A percentile compares a stretch with the other conserved stretches of the same genome.
Evolutionary conservation across 2,113 vertebrate genomes (phyloP).

Genomic region (Hyla sarda): DNA sequence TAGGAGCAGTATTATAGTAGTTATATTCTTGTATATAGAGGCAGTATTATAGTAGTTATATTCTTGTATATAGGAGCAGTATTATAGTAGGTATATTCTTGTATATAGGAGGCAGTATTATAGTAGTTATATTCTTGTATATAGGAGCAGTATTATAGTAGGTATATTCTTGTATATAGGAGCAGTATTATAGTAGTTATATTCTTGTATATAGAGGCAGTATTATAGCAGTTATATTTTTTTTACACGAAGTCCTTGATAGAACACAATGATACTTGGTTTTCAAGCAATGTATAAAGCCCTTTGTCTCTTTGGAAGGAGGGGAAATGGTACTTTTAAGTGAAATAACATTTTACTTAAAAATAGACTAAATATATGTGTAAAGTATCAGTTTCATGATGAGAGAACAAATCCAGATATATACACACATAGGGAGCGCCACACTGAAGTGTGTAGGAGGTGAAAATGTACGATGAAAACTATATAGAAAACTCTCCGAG

Average conservation of each 20-base stretch:
- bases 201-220: not conserved
- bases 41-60: too few relatives aligned
- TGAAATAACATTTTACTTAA: not conserved
- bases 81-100: too few relatives aligned
- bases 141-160: too few relatives aligned
- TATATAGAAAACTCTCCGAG: not conserved
- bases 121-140: too few relatives aligned
- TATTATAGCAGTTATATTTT: not conserved
- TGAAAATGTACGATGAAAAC: not conserved
- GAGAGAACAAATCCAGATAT: not conserved
- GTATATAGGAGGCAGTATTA: too few relatives aligned
- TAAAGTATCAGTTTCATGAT: not conserved
- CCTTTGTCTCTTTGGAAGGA: not conserved
- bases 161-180: too few relatives aligned
- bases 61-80: too few relatives aligned
- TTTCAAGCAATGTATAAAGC: too few relatives aligned
- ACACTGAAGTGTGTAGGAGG: not conserved
- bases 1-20: not conserved
- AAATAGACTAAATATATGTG: not conserved
- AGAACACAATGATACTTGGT: too few relatives aligned
- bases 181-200: too few relatives aligned
- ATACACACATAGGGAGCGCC: not conserved
- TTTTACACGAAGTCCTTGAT: too few relatives aligned
- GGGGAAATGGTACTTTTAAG: not conserved
- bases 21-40: too few relatives aligned